Evolutionary conservation across 2,888 invertebrate genomes (phyloP).

Genomic region (Clistopyga incitator): DNA sequence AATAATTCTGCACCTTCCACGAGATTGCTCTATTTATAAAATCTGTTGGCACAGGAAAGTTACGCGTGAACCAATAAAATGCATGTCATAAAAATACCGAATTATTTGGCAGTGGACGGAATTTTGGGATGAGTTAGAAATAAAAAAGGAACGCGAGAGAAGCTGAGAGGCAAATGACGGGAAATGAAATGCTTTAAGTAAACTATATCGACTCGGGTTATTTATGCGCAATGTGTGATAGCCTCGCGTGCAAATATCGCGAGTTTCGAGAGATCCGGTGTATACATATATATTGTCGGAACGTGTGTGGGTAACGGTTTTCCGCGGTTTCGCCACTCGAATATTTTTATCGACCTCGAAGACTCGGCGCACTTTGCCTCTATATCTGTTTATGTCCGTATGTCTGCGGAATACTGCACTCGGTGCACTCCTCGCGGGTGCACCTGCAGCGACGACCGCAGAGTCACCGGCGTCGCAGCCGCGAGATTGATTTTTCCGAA

Average conservation of each 20-base stretch:
- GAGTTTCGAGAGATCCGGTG: constrained; percentile 3
- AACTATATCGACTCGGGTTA: not conserved
- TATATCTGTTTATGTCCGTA: not conserved
- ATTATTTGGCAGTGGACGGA: constrained; percentile 12
- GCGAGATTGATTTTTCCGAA: constrained; percentile 74
- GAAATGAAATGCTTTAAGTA: not conserved
- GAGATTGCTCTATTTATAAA: constrained; percentile 16
- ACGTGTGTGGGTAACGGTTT: constrained; percentile 19
- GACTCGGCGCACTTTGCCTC: constrained; percentile 2
- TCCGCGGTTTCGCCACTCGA: constrained; percentile 26
- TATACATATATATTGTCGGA: constrained; percentile 23
- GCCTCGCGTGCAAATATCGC: constrained; percentile 7
- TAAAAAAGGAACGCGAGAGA: not conserved
- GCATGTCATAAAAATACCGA: not conserved
- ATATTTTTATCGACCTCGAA: constrained; percentile 27
- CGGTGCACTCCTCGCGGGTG: constrained; percentile 15
- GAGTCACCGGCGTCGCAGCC: constrained; percentile 63
- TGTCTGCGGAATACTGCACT: constrained; percentile 9
- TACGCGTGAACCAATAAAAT: not conserved
- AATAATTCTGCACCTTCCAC: too few relatives aligned
- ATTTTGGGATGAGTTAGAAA: not conserved
- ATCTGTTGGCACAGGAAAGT: constrained; percentile 13
- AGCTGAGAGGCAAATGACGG: not conserved
- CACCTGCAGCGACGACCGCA: constrained; percentile 54
- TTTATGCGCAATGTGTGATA: constrained; percentile 22